Percentiles rank a stretch among this genome's conserved stretches.
phyloP scores from a whole-genome alignment of 2,113 vertebrate species.

The Anhinga rufa region DNA sequence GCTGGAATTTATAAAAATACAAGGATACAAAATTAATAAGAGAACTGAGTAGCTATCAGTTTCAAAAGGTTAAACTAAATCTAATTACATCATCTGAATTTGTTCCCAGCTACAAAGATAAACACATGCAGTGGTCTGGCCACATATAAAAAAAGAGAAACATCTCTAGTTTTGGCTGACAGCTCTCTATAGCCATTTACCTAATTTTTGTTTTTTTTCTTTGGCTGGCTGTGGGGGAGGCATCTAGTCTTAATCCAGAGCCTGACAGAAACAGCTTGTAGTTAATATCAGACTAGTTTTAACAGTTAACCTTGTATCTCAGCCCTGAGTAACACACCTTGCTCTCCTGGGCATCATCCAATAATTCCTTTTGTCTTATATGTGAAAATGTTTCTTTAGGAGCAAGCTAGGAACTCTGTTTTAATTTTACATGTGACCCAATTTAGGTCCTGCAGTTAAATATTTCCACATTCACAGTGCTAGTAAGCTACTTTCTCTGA shows the following conservation, averaged over 20 bases:
- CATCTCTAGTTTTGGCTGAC: slow-evolving; percentile 48
- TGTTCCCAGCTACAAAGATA: slow-evolving; percentile 37
- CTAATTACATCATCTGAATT: slow-evolving; percentile 52
- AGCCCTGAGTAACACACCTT: not conserved
- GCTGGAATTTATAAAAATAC: not conserved
- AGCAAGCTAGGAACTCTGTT: not conserved
- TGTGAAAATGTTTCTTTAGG: not conserved
- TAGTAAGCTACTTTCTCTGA: not conserved
- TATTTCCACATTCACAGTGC: not conserved
- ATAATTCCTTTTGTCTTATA: not conserved
- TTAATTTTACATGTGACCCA: not conserved
- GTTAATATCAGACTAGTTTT: not conserved
- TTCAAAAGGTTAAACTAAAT: slow-evolving; percentile 45
- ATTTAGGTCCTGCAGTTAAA: not conserved
- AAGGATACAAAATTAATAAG: not conserved
- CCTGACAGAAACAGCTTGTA: not conserved
- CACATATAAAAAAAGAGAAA: slow-evolving; percentile 55
- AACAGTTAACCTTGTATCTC: not conserved
- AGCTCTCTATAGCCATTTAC: slow-evolving; percentile 40
- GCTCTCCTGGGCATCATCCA: not conserved
- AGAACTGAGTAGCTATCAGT: not conserved
- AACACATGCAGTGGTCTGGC: slow-evolving; percentile 50
- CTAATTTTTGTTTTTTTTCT: not conserved
- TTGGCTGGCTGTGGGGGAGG: not conserved
- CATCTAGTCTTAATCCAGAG: not conserved